Base-by-base conservation (phyloP, 2,888 invertebrate genomes). In the Ephialtes manifestator region DNA sequence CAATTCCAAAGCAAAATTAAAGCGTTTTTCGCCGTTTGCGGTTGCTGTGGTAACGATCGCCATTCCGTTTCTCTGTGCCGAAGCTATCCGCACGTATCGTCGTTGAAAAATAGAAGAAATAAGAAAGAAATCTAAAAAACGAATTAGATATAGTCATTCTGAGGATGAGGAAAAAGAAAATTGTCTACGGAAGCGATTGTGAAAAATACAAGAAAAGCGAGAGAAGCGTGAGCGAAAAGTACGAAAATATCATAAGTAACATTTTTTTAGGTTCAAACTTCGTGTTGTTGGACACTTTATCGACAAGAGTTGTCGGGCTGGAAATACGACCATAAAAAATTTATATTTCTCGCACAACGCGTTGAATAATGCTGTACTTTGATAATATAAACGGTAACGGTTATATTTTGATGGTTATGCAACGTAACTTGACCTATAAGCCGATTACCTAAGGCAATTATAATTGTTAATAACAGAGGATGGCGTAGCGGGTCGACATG, bases 321-420 rank as follows among this genome's bases (percentile, higher is more conserved):
- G 3, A 51, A 3, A 51, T 51, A 51, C 8, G 4, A 18, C 8
- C 51, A 18, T 11, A 13, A 51, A 51, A 15, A 13, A n/a, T n/a
- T 2, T n/a, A 5, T 4, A n/a, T 18, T 13, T 11, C 18, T 13
- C 4, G 15, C 15, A 11, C 51, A 51, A 51, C 51, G 15, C 51
- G 18, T 51, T 4, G 18, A 13, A 51, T 5, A 51, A n/a, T n/a
- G n/a, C 15, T 51, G 13, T 18, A 13, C n/a, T 5, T 51, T 0
- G 4, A 51, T 51, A 1, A 51, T 51, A 51, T 51, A 51, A 51
- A 51, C 51, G 5, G 18, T 1, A 51, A 51, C 13, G 51, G 8
- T 51, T 51, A 51, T 51, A 51, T 51, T 51, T 51, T n/a, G n/a
- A 51, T 58, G 55, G 55, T 58, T 58, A 58, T 24, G 55, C 55